Conservation (phyloP, 1,140 invertebrate species). For the Drosophila biarmipes region DNA sequence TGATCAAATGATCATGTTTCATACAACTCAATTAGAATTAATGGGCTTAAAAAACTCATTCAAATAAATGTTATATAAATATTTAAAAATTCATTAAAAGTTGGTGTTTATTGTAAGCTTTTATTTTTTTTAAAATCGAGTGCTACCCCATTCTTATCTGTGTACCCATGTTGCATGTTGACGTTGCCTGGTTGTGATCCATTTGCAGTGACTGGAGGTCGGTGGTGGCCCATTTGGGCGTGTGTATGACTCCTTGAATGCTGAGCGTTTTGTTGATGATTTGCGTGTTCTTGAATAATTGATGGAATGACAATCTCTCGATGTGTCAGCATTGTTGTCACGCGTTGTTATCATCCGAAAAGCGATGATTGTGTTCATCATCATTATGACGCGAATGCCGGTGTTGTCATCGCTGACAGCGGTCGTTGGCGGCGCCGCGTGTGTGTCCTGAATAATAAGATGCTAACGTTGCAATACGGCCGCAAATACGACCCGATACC, state of each 20-base stretch:
- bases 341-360: constrained; percentile 64
- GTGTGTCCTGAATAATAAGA: constrained; percentile 71
- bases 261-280: constrained; percentile 60
- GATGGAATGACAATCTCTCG: constrained; percentile 79
- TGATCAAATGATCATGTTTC: too few relatives aligned
- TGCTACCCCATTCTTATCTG: background rate
- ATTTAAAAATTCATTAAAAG: too few relatives aligned
- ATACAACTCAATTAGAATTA: too few relatives aligned
- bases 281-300: constrained; percentile 72
- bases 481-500: constrained; percentile 15
- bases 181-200: constrained; percentile 34
- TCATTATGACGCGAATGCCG: constrained; percentile 11
- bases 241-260: constrained; percentile 48
- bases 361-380: constrained; percentile 17
- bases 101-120: too few relatives aligned
- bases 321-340: constrained; percentile 78
- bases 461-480: constrained; percentile 63
- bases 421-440: constrained; percentile 35
- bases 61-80: too few relatives aligned
- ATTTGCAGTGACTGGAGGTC: constrained; percentile 9
- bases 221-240: background rate
- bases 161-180: constrained; percentile 34
- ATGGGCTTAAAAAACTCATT: too few relatives aligned
- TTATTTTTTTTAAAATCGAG: background rate
- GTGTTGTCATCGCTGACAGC: constrained; percentile 63